Evolutionary conservation across 2,113 vertebrate genomes (phyloP).

Genomic region (Merops nubicus): DNA sequence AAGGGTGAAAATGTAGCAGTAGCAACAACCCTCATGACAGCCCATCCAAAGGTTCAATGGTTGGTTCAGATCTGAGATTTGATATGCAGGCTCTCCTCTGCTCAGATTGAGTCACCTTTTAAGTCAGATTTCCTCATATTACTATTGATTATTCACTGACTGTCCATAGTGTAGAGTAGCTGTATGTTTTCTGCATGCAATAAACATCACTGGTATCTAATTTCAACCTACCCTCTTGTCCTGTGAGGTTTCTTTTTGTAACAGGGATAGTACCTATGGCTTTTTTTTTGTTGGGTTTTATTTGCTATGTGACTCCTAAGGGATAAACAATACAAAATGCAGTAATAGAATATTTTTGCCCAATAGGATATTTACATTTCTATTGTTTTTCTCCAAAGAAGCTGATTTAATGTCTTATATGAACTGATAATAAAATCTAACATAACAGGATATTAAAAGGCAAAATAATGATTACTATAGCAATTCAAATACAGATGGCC

Average conservation of each 20-base stretch:
- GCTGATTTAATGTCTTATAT: background rate
- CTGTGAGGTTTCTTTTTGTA: background rate
- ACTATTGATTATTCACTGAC: background rate
- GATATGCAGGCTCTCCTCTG: background rate
- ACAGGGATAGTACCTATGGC: background rate
- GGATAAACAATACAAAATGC: background rate
- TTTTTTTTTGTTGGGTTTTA: background rate
- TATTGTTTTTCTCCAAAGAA: slow-evolving; percentile 17
- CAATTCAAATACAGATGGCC: background rate
- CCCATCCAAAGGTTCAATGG: background rate
- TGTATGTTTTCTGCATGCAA: background rate
- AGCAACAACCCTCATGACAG: background rate
- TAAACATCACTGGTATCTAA: background rate
- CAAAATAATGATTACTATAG: slow-evolving; percentile 13
- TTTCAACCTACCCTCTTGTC: background rate
- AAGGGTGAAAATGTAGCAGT: background rate
- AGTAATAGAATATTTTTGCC: background rate
- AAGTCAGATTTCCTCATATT: background rate
- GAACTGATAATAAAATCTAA: background rate
- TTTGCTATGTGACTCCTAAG: background rate
- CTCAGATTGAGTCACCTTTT: background rate
- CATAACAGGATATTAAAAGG: slow-evolving; percentile 34
- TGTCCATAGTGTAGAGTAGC: background rate
- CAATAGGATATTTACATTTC: background rate
- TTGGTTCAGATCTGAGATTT: background rate